Evolutionary conservation across 2,888 invertebrate species (phyloP).

Genomic region (Uloborus plumipes): DNA sequence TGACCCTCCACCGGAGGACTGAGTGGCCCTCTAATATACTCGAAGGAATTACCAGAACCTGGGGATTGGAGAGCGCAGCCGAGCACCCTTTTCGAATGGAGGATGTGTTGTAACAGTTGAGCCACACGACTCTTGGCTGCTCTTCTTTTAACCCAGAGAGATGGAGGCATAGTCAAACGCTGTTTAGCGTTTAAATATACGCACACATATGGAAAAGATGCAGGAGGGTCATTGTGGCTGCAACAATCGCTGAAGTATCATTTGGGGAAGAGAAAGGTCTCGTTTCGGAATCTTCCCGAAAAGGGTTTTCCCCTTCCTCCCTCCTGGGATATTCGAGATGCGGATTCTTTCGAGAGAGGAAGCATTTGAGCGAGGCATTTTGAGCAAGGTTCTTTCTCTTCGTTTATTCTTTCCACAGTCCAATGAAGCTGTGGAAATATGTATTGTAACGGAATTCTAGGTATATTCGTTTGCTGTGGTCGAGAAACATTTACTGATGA

Average conservation of each 20-base stretch:
- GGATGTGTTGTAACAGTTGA: conserved; percentile 42
- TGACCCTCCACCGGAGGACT: conserved; percentile 56
- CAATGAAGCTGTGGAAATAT: too few species aligned
- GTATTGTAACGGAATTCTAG: too few species aligned
- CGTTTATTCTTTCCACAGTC: too few species aligned
- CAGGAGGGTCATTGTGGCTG: conserved; percentile 52
- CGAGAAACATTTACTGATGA: too few species aligned
- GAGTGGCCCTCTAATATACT: conserved; percentile 59
- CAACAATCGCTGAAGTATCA: conserved; percentile 58
- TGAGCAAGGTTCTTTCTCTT: not conserved
- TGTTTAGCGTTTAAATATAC: conserved; percentile 58
- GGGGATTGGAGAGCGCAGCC: conserved; percentile 6
- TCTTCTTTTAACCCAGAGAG: conserved; percentile 42
- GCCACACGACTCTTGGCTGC: conserved; percentile 40
- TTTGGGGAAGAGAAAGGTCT: conserved; percentile 20
- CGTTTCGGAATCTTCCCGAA: conserved; percentile 11
- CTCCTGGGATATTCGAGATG: not conserved
- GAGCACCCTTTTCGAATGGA: conserved; percentile 48
- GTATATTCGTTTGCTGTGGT: too few species aligned
- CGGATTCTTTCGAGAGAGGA: not conserved
- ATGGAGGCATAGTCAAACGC: conserved; percentile 16
- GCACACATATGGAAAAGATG: conserved; percentile 14
- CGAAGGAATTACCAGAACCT: conserved; percentile 62
- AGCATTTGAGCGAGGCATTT: not conserved
- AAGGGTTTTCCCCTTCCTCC: conserved; percentile 15